Evolutionary conservation across 2,113 vertebrate species (phyloP).

Genomic region (Periophthalmodon schlosseri): DNA sequence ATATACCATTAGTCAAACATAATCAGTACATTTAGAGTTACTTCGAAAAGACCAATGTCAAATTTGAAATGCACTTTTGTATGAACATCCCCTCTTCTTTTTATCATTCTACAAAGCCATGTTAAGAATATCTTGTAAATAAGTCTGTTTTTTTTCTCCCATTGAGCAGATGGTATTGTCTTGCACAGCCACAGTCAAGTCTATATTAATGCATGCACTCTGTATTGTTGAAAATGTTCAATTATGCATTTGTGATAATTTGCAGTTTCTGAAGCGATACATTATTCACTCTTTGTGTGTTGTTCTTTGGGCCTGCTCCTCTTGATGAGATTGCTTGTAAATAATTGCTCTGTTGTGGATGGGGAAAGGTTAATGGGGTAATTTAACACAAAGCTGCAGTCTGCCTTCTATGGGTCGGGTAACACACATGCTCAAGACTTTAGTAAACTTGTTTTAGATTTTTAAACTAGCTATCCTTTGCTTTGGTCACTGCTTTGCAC

Average conservation of each 20-base stretch:
- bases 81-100: too few relatives aligned
- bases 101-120: neutral
- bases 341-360: constrained; percentile 51
- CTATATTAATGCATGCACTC: neutral
- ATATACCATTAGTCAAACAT: too few relatives aligned
- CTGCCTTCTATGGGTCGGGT: neutral
- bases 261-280: neutral
- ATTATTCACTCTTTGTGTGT: constrained; percentile 4
- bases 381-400: constrained; percentile 42
- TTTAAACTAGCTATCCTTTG: too few relatives aligned
- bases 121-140: neutral
- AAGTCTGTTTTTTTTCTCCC: neutral
- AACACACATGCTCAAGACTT: neutral
- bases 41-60: too few relatives aligned
- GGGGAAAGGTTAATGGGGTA: constrained; percentile 67
- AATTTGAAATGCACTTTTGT: too few relatives aligned
- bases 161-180: neutral
- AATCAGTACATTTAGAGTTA: too few relatives aligned
- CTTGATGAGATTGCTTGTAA: constrained; percentile 42
- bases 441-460: neutral
- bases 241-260: neutral
- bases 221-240: neutral
- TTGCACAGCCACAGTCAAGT: neutral
- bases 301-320: neutral
- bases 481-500: too few relatives aligned